A percentile compares a stretch with the other conserved stretches of the same genome.
Conservation (phyloP, 2,797 vertebrate species). For the Melopsittacus undulatus region DNA sequence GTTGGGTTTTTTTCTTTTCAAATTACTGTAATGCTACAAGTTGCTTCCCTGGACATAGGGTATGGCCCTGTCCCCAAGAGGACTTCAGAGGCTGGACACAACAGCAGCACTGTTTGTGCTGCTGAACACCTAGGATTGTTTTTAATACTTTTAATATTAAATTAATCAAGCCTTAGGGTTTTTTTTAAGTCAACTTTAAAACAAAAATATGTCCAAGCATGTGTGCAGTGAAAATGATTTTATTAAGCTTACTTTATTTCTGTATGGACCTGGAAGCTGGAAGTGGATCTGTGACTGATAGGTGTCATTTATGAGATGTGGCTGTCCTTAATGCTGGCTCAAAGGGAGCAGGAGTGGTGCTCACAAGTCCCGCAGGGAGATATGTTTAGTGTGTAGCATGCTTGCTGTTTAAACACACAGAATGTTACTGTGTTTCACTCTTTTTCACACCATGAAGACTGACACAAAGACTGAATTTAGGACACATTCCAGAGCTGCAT, state of each 20-base stretch:
- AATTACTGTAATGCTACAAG: background rate
- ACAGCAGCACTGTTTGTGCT: background rate
- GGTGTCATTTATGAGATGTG: background rate
- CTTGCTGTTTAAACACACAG: conserved; percentile 32
- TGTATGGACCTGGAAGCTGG: background rate
- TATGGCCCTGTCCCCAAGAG: background rate
- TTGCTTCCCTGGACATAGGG: background rate
- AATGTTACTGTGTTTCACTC: conserved; percentile 16
- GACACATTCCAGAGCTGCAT: conserved; percentile 58
- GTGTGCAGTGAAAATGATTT: background rate
- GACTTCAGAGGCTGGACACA: background rate
- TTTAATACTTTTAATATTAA: background rate
- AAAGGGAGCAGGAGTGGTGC: background rate
- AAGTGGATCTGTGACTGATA: background rate
- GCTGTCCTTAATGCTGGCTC: background rate
- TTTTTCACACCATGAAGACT: background rate
- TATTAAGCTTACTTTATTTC: background rate
- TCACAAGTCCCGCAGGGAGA: fast-evolving
- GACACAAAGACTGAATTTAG: conserved; percentile 63
- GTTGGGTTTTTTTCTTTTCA: background rate
- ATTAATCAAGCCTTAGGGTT: background rate
- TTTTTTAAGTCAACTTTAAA: background rate
- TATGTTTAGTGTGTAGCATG: background rate
- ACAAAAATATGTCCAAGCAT: background rate
- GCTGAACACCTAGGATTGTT: background rate